Conservation (phyloP, 2,113 vertebrate species). For the Apeltes quadracus region DNA sequence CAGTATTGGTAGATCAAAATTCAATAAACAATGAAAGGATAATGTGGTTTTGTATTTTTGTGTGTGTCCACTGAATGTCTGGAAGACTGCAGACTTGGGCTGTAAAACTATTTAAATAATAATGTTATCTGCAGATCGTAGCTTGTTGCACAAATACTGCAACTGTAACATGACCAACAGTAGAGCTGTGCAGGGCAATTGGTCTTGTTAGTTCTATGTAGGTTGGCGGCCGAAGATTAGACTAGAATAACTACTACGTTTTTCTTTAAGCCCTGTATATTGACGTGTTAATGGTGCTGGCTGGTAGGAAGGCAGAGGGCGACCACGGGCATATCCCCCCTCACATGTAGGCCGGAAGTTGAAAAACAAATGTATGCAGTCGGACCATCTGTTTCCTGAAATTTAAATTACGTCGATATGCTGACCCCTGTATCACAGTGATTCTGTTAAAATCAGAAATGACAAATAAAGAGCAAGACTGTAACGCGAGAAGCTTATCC, state of each 20-base stretch:
- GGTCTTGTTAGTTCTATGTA: background rate
- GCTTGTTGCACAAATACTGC: background rate
- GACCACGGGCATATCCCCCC: background rate
- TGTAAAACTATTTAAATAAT: background rate
- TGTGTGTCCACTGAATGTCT: background rate
- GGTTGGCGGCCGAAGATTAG: background rate
- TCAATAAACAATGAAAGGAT: slow-evolving; percentile 68
- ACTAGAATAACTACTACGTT: background rate
- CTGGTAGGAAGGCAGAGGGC: background rate
- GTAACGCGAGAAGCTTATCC: slow-evolving; percentile 21
- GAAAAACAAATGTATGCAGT: background rate
- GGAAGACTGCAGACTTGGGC: background rate
- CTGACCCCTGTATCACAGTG: background rate
- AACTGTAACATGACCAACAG: background rate
- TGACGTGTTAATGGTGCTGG: too few relatives aligned
- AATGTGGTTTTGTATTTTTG: slow-evolving; percentile 9
- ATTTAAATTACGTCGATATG: background rate
- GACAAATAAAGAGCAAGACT: background rate
- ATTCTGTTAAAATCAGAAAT: background rate
- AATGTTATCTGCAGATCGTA: background rate
- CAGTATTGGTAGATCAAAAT: slow-evolving; percentile 66
- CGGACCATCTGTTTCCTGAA: background rate
- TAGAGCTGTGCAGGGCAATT: background rate
- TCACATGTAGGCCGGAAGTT: background rate
- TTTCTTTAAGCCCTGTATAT: background rate